Conservation (phyloP, 1,140 invertebrate species). For the Drosophila leontia region DNA sequence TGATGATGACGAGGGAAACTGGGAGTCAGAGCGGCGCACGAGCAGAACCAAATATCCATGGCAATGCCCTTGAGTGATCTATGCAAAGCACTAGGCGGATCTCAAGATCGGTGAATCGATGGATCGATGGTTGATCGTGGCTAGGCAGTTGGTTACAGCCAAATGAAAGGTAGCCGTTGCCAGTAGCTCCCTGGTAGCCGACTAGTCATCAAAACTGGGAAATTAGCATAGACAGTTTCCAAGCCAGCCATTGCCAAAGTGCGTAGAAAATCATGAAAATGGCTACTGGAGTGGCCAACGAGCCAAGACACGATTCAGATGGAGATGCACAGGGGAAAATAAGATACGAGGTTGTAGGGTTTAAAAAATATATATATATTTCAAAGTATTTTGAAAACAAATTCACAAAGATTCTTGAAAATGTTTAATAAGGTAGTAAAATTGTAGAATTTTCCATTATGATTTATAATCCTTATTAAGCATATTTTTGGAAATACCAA, state of each 20-base stretch:
- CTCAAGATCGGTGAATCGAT: slow-evolving; percentile 5
- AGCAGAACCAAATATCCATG: slow-evolving; percentile 58
- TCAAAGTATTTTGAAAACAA: too few relatives aligned
- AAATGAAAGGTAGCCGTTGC: slow-evolving; percentile 69
- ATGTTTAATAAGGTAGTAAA: too few relatives aligned
- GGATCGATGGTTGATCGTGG: slow-evolving; percentile 67
- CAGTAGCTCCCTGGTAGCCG: slow-evolving; percentile 62
- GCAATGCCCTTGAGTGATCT: slow-evolving; percentile 73
- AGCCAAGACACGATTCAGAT: slow-evolving; percentile 20
- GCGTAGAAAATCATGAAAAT: slow-evolving; percentile 83
- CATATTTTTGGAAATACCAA: too few relatives aligned
- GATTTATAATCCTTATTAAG: background rate
- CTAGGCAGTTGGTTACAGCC: slow-evolving; percentile 50
- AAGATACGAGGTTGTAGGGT: too few relatives aligned
- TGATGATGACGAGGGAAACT: slow-evolving; percentile 15
- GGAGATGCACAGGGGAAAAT: slow-evolving; percentile 6
- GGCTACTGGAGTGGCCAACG: slow-evolving; percentile 66
- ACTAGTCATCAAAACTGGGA: slow-evolving; percentile 69
- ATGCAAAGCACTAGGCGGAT: slow-evolving; percentile 57
- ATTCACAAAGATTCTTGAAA: too few relatives aligned
- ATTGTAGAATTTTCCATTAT: too few relatives aligned
- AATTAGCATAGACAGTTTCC: slow-evolving; percentile 74
- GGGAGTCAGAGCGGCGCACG: slow-evolving; percentile 33
- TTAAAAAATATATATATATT: too few relatives aligned
- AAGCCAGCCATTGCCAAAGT: slow-evolving; percentile 75